Conservation (phyloP, 2,113 vertebrate genomes). For the Sinocyclocheilus maitianheensis region DNA sequence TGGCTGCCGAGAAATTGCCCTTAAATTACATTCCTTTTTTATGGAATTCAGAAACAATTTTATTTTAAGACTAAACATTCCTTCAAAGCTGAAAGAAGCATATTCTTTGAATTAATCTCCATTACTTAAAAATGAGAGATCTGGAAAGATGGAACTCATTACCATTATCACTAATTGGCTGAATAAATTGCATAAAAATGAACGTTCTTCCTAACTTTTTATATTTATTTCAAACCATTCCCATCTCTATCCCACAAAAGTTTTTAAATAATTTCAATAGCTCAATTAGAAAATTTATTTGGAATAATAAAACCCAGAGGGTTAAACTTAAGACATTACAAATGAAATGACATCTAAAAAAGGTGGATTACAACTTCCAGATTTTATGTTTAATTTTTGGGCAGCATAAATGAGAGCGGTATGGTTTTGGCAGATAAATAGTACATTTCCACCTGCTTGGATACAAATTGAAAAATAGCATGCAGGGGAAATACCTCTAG, state of each 20-base stretch:
- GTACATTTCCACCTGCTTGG: neutral
- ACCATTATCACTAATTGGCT: too few relatives aligned
- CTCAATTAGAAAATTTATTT: conserved; percentile 17
- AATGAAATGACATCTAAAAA: neutral
- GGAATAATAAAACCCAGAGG: conserved; percentile 23
- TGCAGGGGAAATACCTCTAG: neutral
- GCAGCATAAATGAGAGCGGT: neutral
- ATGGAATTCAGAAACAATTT: too few relatives aligned
- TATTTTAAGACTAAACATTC: neutral
- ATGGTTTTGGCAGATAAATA: neutral
- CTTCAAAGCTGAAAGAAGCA: too few relatives aligned
- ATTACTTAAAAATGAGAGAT: too few relatives aligned
- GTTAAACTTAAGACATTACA: conserved; percentile 8
- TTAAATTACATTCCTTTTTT: too few relatives aligned
- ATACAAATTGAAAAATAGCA: conserved; percentile 11
- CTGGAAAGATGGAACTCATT: too few relatives aligned
- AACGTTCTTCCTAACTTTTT: too few relatives aligned
- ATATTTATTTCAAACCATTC: too few relatives aligned
- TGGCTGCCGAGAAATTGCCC: too few relatives aligned
- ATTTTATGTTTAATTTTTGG: conserved; percentile 19
- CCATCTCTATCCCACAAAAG: neutral
- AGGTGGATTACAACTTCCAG: neutral
- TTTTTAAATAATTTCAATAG: conserved; percentile 40
- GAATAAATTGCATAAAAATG: too few relatives aligned
- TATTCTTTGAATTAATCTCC: too few relatives aligned